Evolutionary conservation across 1,140 invertebrate species (phyloP), one percentile per base, ranked within the genome.

Genomic region (Heliconius himera): DNA sequence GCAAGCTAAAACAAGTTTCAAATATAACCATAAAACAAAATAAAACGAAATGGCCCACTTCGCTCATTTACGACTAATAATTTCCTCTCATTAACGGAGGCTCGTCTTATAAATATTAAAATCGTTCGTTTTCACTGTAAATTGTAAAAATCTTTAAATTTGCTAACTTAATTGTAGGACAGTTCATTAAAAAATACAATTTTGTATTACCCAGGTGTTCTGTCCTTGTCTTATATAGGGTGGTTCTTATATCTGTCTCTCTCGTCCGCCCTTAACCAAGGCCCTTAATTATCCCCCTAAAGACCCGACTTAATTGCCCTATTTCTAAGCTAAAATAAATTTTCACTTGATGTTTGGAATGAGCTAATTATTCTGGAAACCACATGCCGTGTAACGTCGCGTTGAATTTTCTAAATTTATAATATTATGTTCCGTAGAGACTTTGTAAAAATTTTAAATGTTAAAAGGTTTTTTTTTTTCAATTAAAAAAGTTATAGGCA

Each of bases 321-420:
- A 79, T 82, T 83, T 83, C 79, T 83, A 76, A 82, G 78, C 80
- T 79, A 78, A 82, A 81, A 83, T 83, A 83, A 81, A 83, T 82
- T 83, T 82, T 83, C 80, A 79, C 82, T 77, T 81, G 79, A 75
- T 81, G 80, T 83, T 80, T 71, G 71, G 72, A 83, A 80, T 77
- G 78, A 76, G 76, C 76, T 82, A 81, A 83, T 83, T 82, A 82
- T 81, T 81, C 75, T 81, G 76, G 71, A 76, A 81, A 81, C 80
- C 80, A 78, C 80, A 81, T 70, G 73, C 41, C 36, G 29, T 71
- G 18, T 36, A 71, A 38, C 36, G 70, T 71, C 70, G 16, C 70
- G 22, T 71, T 51, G n/a, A 71, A 66, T 26, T 26, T 26, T n/a
- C n/a, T 26, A 13, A 66, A 66, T 66, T 66, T 66, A 22, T 60